Evolutionary conservation across 1,140 invertebrate species (phyloP), one percentile per base, ranked within the genome.

Genomic region (Zelostemma sp.): DNA sequence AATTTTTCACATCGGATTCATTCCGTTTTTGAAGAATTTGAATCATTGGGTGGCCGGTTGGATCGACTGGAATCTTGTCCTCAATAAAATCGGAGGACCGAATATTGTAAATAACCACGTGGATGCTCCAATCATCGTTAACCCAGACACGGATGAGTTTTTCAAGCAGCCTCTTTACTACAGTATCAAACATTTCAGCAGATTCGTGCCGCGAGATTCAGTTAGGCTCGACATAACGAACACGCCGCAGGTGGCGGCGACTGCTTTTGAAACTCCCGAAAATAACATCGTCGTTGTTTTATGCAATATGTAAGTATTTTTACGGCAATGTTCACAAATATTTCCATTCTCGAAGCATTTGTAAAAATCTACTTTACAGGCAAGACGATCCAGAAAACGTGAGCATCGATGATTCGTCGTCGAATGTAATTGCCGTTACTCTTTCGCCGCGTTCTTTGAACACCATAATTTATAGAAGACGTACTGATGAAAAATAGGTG

Each of bases 21-120:
- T 54, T 14, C 2, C 41, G 6, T 14, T 14, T 25, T 48, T 48
- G 1, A 8, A 72, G 70, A 72, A 72, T 50, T 1, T 68, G 4
- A 63, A 72, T 41, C 48, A 72, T 25, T 72, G 65, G 77, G 88
- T 88, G 65, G 90, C 88, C 81, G 92, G 93, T 1, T 96, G 94
- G 93, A 88, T 93, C n/a, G 95, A 97, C 78, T 97, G 95, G 95
- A 97, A 97, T 82, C 82, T 97, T 0, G 91, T 90, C 17, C 80
- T 97, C 4, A 87, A 95, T 68, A 82, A 89, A 73, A 74, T 86
- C 12, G 95, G 95, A 41, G 95, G 94, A 1, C 94, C 95, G 0
- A 95, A 93, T 79, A 96, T 93, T 89, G 89, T 89, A 0, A 82
- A 90, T 5, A 94, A 95, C 73, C 89, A 86, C 76, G 92, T 95